Evolutionary conservation across 2,113 vertebrate genomes (phyloP).

Genomic region (Myocastor coypus): DNA sequence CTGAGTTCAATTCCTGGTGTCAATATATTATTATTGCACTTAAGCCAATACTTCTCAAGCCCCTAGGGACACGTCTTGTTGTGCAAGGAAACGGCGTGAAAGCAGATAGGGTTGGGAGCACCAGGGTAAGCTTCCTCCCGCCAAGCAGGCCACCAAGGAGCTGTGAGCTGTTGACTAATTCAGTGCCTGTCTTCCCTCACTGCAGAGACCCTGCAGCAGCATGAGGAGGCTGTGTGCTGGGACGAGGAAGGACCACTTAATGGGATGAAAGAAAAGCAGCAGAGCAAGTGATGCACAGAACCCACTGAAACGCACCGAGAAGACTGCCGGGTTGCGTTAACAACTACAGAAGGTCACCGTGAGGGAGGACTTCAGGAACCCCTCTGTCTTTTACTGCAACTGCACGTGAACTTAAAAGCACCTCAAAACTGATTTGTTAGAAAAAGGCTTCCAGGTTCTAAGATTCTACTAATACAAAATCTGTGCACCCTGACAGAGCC

Average conservation of each 20-base stretch:
- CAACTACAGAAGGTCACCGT: neutral
- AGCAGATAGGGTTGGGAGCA: neutral
- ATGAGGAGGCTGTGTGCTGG: neutral
- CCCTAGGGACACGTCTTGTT: neutral
- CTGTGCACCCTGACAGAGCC: neutral
- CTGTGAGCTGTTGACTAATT: neutral
- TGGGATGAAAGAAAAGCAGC: neutral
- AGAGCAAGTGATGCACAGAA: neutral
- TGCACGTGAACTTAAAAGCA: neutral
- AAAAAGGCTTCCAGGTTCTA: neutral
- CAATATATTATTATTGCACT: neutral
- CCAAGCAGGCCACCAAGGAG: neutral
- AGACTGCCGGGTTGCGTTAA: neutral
- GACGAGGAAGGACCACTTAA: neutral
- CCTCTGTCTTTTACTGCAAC: neutral
- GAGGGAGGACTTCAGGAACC: neutral
- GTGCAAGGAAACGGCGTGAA: accelerated
- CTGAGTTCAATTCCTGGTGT: too few relatives aligned
- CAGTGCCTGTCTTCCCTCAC: neutral
- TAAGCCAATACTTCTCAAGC: neutral
- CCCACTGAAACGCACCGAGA: neutral
- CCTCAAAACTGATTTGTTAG: neutral
- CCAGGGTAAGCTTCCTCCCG: neutral
- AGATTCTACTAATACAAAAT: neutral
- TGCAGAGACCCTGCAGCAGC: neutral